phyloP scores from a whole-genome alignment of 2,888 invertebrate genomes.

The Criorhina ranunculi region DNA sequence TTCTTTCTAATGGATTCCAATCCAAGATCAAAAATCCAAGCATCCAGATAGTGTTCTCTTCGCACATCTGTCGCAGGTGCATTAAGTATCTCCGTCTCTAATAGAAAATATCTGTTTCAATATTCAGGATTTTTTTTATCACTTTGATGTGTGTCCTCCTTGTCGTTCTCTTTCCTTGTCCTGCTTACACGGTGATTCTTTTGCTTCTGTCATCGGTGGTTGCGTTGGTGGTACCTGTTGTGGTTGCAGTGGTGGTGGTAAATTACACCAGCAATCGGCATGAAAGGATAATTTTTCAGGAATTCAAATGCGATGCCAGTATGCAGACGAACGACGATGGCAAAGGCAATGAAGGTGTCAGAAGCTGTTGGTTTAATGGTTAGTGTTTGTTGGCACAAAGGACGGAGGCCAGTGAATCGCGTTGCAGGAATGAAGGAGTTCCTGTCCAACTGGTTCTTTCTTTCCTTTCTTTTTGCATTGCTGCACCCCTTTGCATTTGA shows the following conservation, averaged over 20 bases:
- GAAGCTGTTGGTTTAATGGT: slow-evolving; percentile 61
- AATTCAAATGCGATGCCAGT: slow-evolving; percentile 34
- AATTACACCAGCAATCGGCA: slow-evolving; percentile 42
- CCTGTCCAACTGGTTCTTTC: slow-evolving; percentile 11
- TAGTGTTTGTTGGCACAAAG: slow-evolving; percentile 54
- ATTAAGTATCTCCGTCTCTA: slow-evolving; percentile 52
- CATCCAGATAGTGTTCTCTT: slow-evolving; percentile 42
- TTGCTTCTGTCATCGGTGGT: background rate
- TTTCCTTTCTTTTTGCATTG: background rate
- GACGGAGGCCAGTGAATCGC: slow-evolving; percentile 26
- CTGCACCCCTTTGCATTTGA: slow-evolving; percentile 11
- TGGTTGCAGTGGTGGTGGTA: slow-evolving; percentile 4
- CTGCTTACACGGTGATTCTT: background rate
- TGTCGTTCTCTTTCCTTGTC: slow-evolving; percentile 5
- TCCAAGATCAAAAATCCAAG: slow-evolving; percentile 23
- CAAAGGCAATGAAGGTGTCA: slow-evolving; percentile 54
- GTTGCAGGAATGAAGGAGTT: background rate
- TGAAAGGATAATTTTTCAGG: slow-evolving; percentile 59
- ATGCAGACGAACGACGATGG: background rate
- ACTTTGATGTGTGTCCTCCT: slow-evolving; percentile 38
- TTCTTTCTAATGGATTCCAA: slow-evolving; percentile 51
- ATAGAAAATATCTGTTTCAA: slow-evolving; percentile 74
- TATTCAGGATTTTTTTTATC: slow-evolving; percentile 62
- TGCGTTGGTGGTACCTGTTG: background rate
- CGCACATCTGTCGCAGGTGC: slow-evolving; percentile 69